Base-by-base conservation (phyloP, 1,140 invertebrate species). In the Drosophila pseudoananassae region DNA sequence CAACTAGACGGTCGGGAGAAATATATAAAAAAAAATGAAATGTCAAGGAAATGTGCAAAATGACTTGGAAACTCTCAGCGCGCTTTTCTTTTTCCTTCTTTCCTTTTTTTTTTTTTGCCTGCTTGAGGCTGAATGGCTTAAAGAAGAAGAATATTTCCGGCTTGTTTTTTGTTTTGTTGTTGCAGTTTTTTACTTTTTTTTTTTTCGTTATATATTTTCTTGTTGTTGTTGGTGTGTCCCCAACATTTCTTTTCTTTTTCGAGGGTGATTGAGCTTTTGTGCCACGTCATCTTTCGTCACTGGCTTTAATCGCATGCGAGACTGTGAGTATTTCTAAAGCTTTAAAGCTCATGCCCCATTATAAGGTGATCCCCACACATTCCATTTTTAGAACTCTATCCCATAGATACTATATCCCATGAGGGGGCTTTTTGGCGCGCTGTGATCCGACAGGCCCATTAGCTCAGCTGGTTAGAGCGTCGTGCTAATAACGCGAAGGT, bases 401-500 rank as follows among this genome's bases (percentile, higher is more conserved):
- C 27, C 4, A 27, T 27, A 27, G 25, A n/a, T 36, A 36, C 20
- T 2, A 4, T 9, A 6, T 0, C 5, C 4, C 7, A 15, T 1
- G 20, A 2, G 1, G 20, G 17, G 15, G 15, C 8, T 4, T 20
- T 49, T 68, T 15, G 1, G 12, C 8, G 5, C 1, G 0, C 0
- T 0, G 2, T 0, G n/a, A 23, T 27, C 10, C 14, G 4, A 8
- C 0, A 2, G 61, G 49, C 64, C 60, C 47, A 68, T 65, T 68
- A 65, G 60, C 60, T 65, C 64, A 64, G 63, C 75, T 92, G 92
- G 92, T 92, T 92, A 92, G 92, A 92, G 92, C 92, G 92, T 92
- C 92, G 92, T 92, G 92, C 92, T 92, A 93, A 93, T 93, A 93
- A 93, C 93, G 93, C 93, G 93, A 93, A 93, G 93, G 93, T 93